Base-by-base conservation (phyloP, 1,140 invertebrate species). In the Littorina saxatilis region DNA sequence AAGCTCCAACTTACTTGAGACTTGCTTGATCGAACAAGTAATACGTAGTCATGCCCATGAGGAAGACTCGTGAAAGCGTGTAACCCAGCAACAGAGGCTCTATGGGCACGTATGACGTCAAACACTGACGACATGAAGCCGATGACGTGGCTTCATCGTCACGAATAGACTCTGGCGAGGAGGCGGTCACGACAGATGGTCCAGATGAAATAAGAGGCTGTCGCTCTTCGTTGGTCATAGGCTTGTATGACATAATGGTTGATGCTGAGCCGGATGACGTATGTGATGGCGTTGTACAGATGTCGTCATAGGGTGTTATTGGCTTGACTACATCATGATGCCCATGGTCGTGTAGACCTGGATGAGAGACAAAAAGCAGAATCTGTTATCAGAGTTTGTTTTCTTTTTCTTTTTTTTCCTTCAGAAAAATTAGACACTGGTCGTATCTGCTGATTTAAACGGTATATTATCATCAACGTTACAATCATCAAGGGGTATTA, bases 11-110 rank as follows among this genome's bases (percentile, higher is more conserved):
- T 52, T 66, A 78, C 76, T 9, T 37, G 58, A 43, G 76, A 66
- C 76, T 78, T 23, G 76, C 76, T 39, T 58, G 35, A 23, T 78
- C 76, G 58, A 78, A 78, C 35, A 78, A 78, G 29, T 78, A 78
- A 27, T 63, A 78, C 11, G 37, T 23, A 40, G 76, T 78, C 15
- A 78, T 55, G 9, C 27, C 29, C 17, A 63, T 17, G 7, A 43
- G 4, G 23, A 63, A 20, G 37, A 43, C 39, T 0, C 76, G 35
- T 1, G 35, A 11, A 39, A 78, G 43, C 17, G 58, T 35, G 58
- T 78, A 78, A n/a, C 55, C 76, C 15, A 78, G 29, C 76, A 78
- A 27, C 37, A 78, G 37, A 4, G 27, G 39, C 58, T 78, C 76
- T 5, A 78, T 27, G 2, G 76, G 55, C 52, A 63, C 58, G 58